Evolutionary conservation across 2,888 invertebrate genomes (phyloP), one percentile per base, ranked within the genome.

Genomic region (Rhamnusium bicolor): DNA sequence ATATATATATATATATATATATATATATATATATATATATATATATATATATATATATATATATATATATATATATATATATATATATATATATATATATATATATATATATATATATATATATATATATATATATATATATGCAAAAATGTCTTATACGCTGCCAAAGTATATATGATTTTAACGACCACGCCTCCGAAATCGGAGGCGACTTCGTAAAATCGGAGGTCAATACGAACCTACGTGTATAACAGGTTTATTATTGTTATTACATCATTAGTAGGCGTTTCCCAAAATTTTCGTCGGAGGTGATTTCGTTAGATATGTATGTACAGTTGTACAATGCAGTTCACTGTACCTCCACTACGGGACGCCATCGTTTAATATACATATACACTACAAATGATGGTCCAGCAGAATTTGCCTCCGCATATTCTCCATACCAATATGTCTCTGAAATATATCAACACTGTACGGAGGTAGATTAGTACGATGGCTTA

Each of bases 111-210:
- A 46, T 46, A 46, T 46, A 46, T 46, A 46, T 46, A 46, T 46
- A 46, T 46, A 46, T 46, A 46, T 46, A 46, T 46, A 46, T 46
- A 46, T 46, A 46, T 46, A 46, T 46, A 46, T 46, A 46, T 46
- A 46, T 46, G 8, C 8, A 46, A 46, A 46, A 46, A 10, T 46
- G 46, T 46, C n/a, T 46, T 46, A 46, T 46, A 46, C 46, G 8
- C 46, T 8, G 2, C 46, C 46, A 10, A 46, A 46, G 8, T 46
- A 46, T 46, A 46, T 46, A 46, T 2, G 12, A 2, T 5, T 46
- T 46, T n/a, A 46, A n/a, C 10, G 46, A 46, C 2, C 10, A 46
- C 46, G 46, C 46, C 46, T 46, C 46, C 46, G 8, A 46, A 46
- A 46, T 46, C n/a, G 46, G 46, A 46, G 46, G 46, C 46, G 46